These are phyloP conservation scores for Nesogale talazaci DNA, from an alignment of 2,113 vertebrate species.

Conservation along the genomic window DNA sequence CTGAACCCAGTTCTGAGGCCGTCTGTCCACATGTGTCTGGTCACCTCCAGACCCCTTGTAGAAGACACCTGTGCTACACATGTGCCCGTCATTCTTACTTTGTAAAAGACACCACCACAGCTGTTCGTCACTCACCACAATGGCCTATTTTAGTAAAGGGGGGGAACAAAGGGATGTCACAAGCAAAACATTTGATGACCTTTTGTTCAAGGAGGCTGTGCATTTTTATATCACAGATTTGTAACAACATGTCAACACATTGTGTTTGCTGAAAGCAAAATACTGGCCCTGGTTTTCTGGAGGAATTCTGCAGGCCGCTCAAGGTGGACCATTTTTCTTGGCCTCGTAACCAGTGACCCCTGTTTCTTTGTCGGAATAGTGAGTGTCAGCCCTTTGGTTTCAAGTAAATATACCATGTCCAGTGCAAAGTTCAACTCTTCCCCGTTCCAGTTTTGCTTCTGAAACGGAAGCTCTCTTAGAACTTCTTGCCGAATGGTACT, in stretches of 20 bases:
- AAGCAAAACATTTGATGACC: slow-evolving; percentile 71
- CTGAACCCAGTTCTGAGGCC: slow-evolving; percentile 36
- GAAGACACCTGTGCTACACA: slow-evolving; percentile 14
- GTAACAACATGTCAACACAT: slow-evolving; percentile 81
- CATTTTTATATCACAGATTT: slow-evolving; percentile 85
- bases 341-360: slow-evolving; percentile 72
- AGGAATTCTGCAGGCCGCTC: slow-evolving; percentile 58
- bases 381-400: slow-evolving; percentile 74
- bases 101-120: slow-evolving; percentile 80
- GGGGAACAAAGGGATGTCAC: slow-evolving; percentile 69
- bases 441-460: slow-evolving; percentile 82
- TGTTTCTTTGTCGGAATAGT: slow-evolving; percentile 64
- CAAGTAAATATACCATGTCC: slow-evolving; percentile 83
- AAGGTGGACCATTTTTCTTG: slow-evolving; percentile 71
- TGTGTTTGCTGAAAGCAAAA: slow-evolving; percentile 76
- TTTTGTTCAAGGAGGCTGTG: slow-evolving; percentile 81
- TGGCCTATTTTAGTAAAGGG: slow-evolving; percentile 89
- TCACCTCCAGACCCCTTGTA: slow-evolving; percentile 48
- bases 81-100: slow-evolving; percentile 65
- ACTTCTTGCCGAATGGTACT: slow-evolving; percentile 59
- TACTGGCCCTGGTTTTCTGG: slow-evolving; percentile 62
- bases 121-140: slow-evolving; percentile 88
- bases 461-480: slow-evolving; percentile 84
- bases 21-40: slow-evolving; percentile 19
- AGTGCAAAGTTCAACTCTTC: slow-evolving; percentile 74